Base-by-base conservation (phyloP, 2,888 invertebrate genomes). In the Eucera pruinosa region DNA sequence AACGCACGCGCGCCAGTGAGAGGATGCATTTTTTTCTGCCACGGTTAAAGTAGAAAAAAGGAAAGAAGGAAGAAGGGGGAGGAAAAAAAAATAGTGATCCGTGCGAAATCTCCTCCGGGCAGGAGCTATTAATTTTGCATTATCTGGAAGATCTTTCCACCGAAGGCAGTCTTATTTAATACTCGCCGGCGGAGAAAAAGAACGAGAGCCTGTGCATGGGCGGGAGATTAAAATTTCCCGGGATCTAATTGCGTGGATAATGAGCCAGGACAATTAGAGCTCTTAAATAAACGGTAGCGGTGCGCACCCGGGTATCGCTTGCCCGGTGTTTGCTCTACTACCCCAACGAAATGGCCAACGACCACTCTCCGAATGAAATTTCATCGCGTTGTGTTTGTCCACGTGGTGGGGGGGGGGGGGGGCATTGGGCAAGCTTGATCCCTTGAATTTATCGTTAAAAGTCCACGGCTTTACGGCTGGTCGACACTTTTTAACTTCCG, bases 181-280 rank as follows among this genome's bases (percentile, higher is more conserved):
- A 50, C 15, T 25, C 2, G n/a, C n/a, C 4, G 30, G n/a, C n/a
- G 25, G 45, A 4, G 18, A 36, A 15, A 11, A 11, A 27, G 5
- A 2, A 27, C 15, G 30, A 15, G 18, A 58, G 15, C 6, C 27
- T 36, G 13, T 6, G 13, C 30, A 36, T 23, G 61, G 23, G 2
- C 11, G n/a, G 36, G 3, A 39, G 60, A 69, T 69, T 72, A 69
- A 77, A 69, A 72, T 69, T 61, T 68, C 20, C 60, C 47, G 11
- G 39, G 54, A 72, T 72, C 60, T 69, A 72, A 72, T 69, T 72
- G 69, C 54, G 18, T 41, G 69, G 69, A 72, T 72, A 72, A 72
- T 55, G 69, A 69, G 60, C 54, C 13, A 5, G 72, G 72, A 69
- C 72, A 72, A 72, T 72, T 72, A 69, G 30, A 72, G 69, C 54